These are phyloP conservation scores for Schizaphis graminum DNA, from an alignment of 2,888 invertebrate species.

Conservation along the genomic window DNA sequence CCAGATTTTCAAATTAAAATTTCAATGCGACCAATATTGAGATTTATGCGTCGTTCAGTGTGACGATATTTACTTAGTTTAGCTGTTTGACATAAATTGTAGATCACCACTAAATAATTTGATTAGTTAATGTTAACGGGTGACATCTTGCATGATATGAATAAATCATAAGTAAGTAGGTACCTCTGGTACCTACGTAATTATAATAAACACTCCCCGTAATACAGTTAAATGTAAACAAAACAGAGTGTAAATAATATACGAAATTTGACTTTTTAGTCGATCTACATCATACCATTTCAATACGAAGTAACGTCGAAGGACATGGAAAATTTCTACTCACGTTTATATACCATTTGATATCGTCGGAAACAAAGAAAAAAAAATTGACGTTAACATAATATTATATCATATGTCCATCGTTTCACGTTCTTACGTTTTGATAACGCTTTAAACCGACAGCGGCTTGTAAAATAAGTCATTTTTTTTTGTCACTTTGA, in stretches of 20 bases:
- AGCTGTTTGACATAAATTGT: neutral
- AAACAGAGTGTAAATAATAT: neutral
- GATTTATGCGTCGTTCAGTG: neutral
- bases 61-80: neutral
- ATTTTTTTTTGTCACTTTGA: neutral
- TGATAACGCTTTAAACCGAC: neutral
- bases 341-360: neutral
- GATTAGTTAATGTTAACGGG: slow-evolving; percentile 18
- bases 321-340: neutral
- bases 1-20: neutral
- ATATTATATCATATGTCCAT: neutral
- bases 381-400: neutral
- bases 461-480: neutral
- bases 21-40: neutral
- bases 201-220: neutral
- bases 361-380: neutral
- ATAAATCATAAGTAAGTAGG: neutral
- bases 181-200: neutral
- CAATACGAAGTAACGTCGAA: neutral
- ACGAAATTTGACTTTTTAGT: neutral
- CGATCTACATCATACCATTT: neutral
- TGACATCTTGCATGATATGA: neutral
- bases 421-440: neutral
- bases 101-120: neutral
- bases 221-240: neutral